phyloP scores from a whole-genome alignment of 1,140 invertebrate species.

The Drosophila setifemur region DNA sequence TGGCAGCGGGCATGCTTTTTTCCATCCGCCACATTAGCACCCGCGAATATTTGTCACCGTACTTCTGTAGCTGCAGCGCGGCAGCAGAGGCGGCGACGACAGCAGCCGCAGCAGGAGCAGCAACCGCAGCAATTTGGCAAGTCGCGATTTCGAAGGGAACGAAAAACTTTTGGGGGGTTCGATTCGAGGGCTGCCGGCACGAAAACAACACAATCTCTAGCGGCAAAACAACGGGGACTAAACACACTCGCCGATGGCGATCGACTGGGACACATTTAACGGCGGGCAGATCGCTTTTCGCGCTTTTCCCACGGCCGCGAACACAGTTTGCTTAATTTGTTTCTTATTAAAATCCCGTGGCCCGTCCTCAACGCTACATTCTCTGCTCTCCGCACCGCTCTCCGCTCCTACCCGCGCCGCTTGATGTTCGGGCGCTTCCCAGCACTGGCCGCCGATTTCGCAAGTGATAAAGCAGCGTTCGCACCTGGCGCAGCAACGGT shows the following conservation, averaged over 20 bases:
- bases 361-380: constrained; percentile 72
- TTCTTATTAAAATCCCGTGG: constrained; percentile 65
- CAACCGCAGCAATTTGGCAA: constrained; percentile 10
- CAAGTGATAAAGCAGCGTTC: constrained; percentile 24
- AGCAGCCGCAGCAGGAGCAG: constrained; percentile 1
- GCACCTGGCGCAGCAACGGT: constrained; percentile 23
- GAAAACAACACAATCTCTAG: constrained; percentile 48
- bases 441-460: constrained; percentile 52
- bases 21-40: constrained; percentile 4
- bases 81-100: background rate
- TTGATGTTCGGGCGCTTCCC: constrained; percentile 46
- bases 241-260: background rate
- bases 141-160: constrained; percentile 5
- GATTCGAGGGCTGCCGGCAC: constrained; percentile 55
- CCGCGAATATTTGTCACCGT: constrained; percentile 52
- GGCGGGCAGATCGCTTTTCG: background rate
- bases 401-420: constrained; percentile 30
- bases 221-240: constrained; percentile 6
- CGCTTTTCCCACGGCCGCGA: constrained; percentile 41
- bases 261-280: constrained; percentile 27
- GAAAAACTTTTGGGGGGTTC: constrained; percentile 43
- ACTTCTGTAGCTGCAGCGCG: constrained; percentile 6
- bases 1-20: background rate
- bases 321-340: constrained; percentile 44
- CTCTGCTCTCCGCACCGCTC: constrained; percentile 40